Percentiles rank a stretch among this genome's conserved stretches.
These are phyloP conservation scores for Barypeithes pellucidus DNA, from an alignment of 2,888 invertebrate species.

Conservation along the genomic window DNA sequence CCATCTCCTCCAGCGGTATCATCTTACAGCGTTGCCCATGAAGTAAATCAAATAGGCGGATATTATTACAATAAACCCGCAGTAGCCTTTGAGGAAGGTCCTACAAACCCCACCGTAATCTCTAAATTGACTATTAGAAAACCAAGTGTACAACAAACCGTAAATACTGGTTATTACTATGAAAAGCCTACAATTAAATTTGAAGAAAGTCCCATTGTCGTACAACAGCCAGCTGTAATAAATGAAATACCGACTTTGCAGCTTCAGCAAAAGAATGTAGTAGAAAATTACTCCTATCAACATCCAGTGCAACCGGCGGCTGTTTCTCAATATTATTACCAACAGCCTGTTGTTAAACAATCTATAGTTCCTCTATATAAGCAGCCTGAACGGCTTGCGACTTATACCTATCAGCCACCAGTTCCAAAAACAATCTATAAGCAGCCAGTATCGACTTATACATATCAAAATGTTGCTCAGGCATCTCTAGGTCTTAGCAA, in stretches of 20 bases:
- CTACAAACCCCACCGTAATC: conserved; percentile 58
- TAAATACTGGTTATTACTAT: conserved; percentile 62
- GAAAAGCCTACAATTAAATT: conserved; percentile 65
- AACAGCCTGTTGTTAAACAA: conserved; percentile 39
- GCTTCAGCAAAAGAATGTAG: conserved; percentile 26
- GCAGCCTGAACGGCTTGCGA: conserved; percentile 59
- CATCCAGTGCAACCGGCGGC: conserved; percentile 48
- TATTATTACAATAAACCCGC: conserved; percentile 42
- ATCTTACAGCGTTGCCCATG: conserved; percentile 42
- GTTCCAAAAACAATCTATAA: conserved; percentile 48
- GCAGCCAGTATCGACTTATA: conserved; percentile 68
- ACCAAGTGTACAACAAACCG: conserved; percentile 14
- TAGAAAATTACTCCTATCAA: conserved; percentile 32
- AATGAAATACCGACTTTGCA: conserved; percentile 12
- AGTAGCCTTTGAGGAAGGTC: conserved; percentile 65
- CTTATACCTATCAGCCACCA: conserved; percentile 66
- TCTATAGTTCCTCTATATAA: conserved; percentile 54
- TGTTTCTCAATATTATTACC: conserved; percentile 41
- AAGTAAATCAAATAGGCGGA: conserved; percentile 29
- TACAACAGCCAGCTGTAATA: neutral
- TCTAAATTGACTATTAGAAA: conserved; percentile 48
- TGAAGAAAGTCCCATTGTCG: conserved; percentile 64
- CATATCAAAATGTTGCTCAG: conserved; percentile 69
- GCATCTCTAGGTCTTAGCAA: conserved; percentile 54
- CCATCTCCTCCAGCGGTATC: conserved; percentile 42